phyloP scores from a whole-genome alignment of 2,797 vertebrate species.

The Balearica regulorum region DNA sequence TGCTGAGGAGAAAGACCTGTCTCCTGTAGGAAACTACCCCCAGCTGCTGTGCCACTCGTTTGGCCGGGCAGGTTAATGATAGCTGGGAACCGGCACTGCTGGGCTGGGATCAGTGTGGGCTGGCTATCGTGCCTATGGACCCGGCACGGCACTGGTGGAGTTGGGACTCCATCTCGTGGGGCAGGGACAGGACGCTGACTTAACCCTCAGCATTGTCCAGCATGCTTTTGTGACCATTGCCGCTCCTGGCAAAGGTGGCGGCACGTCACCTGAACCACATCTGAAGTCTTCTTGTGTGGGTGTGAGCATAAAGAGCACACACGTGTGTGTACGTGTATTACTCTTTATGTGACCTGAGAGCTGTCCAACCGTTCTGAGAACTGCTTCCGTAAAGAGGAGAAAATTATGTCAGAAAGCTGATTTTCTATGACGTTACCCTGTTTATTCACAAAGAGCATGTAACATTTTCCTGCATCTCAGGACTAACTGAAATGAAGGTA shows the following conservation, averaged over 20 bases:
- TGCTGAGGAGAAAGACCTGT: neutral
- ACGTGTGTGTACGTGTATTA: fast-evolving
- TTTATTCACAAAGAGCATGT: neutral
- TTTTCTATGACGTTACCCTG: neutral
- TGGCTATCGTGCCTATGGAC: neutral
- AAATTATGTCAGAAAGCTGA: neutral
- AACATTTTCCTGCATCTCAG: neutral
- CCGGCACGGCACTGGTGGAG: neutral
- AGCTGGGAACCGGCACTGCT: neutral
- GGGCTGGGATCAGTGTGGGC: neutral
- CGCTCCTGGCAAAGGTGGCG: fast-evolving
- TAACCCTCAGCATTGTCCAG: neutral
- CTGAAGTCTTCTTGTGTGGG: neutral
- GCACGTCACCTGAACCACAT: fast-evolving
- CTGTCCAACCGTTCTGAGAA: neutral
- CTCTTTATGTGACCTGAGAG: neutral
- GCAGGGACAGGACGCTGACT: neutral
- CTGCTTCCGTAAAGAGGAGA: neutral
- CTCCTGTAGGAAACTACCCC: neutral
- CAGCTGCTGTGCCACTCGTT: neutral
- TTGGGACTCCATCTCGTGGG: neutral
- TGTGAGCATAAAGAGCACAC: neutral
- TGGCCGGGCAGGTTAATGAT: neutral
- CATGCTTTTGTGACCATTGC: neutral
- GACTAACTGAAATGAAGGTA: neutral